Evolutionary conservation across 2,797 vertebrate genomes (phyloP).

Genomic region (Myripristis murdjan): DNA sequence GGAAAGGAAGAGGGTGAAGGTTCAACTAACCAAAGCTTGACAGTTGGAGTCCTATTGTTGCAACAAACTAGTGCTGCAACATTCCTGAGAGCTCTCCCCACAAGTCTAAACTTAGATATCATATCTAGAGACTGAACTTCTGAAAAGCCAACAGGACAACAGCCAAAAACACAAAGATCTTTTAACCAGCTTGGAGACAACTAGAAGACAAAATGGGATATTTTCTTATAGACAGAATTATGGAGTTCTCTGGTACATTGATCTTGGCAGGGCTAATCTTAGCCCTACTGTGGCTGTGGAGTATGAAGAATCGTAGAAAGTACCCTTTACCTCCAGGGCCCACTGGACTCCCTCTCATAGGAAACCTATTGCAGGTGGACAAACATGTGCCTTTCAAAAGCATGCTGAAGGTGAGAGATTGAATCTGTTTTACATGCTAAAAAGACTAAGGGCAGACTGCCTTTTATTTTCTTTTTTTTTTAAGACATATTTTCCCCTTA

Average conservation of each 20-base stretch:
- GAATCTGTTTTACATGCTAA: neutral
- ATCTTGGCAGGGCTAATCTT: constrained; percentile 45
- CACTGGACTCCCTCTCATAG: constrained; percentile 70
- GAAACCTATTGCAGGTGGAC: constrained; percentile 75
- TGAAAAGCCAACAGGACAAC: neutral
- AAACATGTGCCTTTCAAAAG: constrained; percentile 73
- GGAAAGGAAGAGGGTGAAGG: no score
- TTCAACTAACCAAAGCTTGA: no score
- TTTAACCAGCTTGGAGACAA: neutral
- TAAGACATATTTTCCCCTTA: no score
- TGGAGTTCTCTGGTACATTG: constrained; percentile 56
- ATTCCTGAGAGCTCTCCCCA: no score
- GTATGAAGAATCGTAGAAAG: constrained; percentile 24
- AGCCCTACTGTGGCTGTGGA: constrained; percentile 63
- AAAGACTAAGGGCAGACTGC: no score
- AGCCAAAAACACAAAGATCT: no score
- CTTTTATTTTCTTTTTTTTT: no score
- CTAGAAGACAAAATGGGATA: neutral
- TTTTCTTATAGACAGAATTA: no score
- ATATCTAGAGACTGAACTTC: no score
- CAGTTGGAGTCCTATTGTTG: no score
- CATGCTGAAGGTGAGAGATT: constrained; percentile 68
- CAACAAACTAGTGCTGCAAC: no score
- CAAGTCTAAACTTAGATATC: no score
- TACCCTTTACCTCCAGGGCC: constrained; percentile 77